Conservation (phyloP, 2,888 invertebrate genomes). For the Chrysolina haemoptera region DNA sequence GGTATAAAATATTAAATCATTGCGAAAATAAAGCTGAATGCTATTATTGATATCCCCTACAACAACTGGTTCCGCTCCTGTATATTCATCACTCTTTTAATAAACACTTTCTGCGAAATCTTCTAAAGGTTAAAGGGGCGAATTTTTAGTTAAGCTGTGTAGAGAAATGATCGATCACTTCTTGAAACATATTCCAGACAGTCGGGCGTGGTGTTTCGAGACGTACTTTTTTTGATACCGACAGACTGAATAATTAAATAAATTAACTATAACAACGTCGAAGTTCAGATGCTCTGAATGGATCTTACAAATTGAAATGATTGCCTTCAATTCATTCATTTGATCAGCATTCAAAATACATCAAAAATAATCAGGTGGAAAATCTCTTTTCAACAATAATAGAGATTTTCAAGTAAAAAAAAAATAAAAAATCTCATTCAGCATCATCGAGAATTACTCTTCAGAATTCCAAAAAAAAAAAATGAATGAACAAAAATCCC, state of each 20-base stretch:
- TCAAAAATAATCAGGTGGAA: too few species aligned
- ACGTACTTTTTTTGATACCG: neutral
- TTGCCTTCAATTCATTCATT: too few species aligned
- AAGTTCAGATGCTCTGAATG: neutral
- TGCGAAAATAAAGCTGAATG: neutral
- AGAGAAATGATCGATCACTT: constrained; percentile 22
- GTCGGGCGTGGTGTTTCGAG: constrained; percentile 12
- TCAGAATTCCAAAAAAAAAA: too few species aligned
- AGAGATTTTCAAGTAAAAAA: too few species aligned
- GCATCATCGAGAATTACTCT: too few species aligned
- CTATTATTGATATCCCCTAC: neutral
- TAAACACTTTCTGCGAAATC: constrained; percentile 3
- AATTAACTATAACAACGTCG: neutral
- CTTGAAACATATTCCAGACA: constrained; percentile 12
- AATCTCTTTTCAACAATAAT: too few species aligned
- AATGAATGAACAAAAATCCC: too few species aligned
- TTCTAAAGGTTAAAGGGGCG: neutral
- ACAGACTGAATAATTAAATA: neutral
- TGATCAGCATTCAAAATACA: too few species aligned
- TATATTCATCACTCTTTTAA: neutral
- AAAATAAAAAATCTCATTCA: too few species aligned
- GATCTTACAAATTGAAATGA: too few species aligned
- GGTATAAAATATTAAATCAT: too few species aligned
- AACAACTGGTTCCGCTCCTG: neutral
- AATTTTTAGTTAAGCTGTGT: neutral